These are phyloP conservation scores for Pitangus sulphuratus DNA, from an alignment of 2,797 vertebrate species.

Conservation along the genomic window DNA sequence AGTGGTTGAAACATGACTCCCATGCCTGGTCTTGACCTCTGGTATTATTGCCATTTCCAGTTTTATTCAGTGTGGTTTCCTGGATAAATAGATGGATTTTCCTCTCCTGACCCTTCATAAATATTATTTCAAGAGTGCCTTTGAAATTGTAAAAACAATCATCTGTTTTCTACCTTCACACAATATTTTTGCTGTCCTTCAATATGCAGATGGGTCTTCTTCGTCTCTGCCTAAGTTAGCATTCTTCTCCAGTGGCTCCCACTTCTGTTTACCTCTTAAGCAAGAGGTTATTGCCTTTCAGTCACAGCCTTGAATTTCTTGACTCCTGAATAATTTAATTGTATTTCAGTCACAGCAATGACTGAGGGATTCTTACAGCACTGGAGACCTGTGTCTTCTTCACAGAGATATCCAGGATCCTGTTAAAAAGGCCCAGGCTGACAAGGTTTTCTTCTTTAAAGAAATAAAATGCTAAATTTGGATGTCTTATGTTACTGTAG, in stretches of 20 bases:
- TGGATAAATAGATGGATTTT: constrained; percentile 32
- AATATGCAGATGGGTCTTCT: background rate
- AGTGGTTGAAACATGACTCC: background rate
- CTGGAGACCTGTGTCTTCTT: background rate
- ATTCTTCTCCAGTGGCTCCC: background rate
- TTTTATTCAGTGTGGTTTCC: constrained; percentile 38
- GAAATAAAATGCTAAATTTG: background rate
- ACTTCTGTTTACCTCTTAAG: constrained; percentile 10
- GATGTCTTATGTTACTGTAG: background rate
- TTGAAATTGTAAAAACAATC: background rate
- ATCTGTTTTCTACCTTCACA: constrained; percentile 10
- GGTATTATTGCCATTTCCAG: background rate
- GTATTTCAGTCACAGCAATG: background rate
- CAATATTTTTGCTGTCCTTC: background rate
- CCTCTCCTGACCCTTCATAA: constrained; percentile 1
- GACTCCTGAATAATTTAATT: background rate
- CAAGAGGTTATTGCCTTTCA: constrained; percentile 9
- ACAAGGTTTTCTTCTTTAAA: background rate
- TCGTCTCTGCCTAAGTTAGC: background rate
- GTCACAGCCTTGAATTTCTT: background rate
- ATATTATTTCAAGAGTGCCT: constrained; percentile 25
- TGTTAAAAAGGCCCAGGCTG: background rate
- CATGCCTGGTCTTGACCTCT: background rate
- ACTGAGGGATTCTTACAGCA: background rate
- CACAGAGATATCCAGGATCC: background rate